A percentile compares a stretch with the other conserved stretches of the same genome.
These are phyloP conservation scores for Drosophila yooni DNA, from an alignment of 2,888 invertebrate species.

Conservation along the genomic window DNA sequence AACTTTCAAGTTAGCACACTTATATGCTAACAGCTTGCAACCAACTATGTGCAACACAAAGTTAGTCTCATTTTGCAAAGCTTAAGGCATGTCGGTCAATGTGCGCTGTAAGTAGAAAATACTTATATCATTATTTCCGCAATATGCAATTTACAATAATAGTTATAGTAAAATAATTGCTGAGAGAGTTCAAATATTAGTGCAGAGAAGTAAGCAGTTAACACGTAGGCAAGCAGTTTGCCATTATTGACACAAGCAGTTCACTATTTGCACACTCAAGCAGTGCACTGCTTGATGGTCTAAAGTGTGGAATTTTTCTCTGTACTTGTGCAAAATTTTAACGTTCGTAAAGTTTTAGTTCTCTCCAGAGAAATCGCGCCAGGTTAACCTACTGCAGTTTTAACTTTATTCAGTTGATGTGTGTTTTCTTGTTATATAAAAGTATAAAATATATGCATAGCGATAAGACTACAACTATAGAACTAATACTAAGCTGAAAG, in stretches of 20 bases:
- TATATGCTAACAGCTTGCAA: constrained; percentile 11
- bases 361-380: neutral
- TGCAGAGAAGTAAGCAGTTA: constrained; percentile 29
- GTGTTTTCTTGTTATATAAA: constrained; percentile 45
- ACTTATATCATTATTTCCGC: neutral
- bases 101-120: neutral
- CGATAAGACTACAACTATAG: constrained; percentile 48
- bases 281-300: constrained; percentile 20
- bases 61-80: neutral
- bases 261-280: neutral
- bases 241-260: neutral
- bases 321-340: neutral
- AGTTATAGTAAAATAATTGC: neutral
- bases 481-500: constrained; percentile 52
- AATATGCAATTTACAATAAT: neutral
- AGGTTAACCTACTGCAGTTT: constrained; percentile 52
- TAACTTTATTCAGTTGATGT: constrained; percentile 63
- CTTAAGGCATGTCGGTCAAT: neutral
- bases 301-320: neutral
- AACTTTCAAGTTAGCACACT: neutral
- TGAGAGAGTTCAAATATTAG: neutral
- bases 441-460: constrained; percentile 64
- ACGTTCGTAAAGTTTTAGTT: neutral
- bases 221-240: neutral
- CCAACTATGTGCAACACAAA: constrained; percentile 19